Base-by-base conservation (phyloP, 2,888 invertebrate genomes). In the Netelia inedita region DNA sequence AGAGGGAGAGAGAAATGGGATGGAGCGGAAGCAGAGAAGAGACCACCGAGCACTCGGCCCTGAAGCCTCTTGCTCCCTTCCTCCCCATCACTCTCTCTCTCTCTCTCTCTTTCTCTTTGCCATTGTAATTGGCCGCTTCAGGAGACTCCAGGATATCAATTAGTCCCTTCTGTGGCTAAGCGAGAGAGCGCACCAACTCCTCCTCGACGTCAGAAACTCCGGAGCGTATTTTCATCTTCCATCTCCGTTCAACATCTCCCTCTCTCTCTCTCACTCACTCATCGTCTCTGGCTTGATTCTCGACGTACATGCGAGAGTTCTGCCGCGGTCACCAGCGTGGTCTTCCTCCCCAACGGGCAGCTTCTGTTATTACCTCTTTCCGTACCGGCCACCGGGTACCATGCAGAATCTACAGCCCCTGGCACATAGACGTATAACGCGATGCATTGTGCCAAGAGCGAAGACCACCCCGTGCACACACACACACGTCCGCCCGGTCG, bases 91-190 rank as follows among this genome's bases (percentile, higher is more conserved):
- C 78, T 61, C 43, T 46, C 59, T 57, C 69, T 19, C 50, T 57
- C 78, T 50, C 68, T 78, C 35, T 46, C 69, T 78, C 78, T 69
- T 79, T 61, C 75, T 43, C 76, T 76, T 55, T 41, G 71, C 72
- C 79, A 74, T 85, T 79, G 85, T 82, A 82, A 85, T 85, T 82
- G 85, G 85, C 76, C 74, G 74, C 78, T 79, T 74, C 71, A 50
- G 74, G 73, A 82, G 85, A 82, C 78, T 81, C 57, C 81, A 73
- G 84, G 84, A 84, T 84, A 84, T 84, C 81, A 84, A 84, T 84
- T 84, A 84, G 84, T 81, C 73, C 71, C 82, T 85, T 85, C 85
- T 79, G 85, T 69, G 82, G 78, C 84, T 73, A 78, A 85, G 81
- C 72, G 55, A 73, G 78, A 81, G 84, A 78, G 75, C 21, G 28